phyloP scores from a whole-genome alignment of 2,797 vertebrate species.

The Sebastes matsubarae region DNA sequence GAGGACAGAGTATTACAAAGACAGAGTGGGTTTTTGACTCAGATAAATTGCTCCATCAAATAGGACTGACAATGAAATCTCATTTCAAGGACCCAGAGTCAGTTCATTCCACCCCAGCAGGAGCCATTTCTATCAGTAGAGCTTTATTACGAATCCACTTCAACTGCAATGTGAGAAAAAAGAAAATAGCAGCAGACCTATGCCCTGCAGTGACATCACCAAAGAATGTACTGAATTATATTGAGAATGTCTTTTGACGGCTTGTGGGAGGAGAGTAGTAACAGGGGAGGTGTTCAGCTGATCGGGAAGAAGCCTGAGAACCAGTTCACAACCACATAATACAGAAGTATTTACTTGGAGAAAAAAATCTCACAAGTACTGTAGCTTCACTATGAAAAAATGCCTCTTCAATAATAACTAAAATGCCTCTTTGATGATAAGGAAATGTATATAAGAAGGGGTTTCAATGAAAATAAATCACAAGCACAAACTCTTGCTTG shows the following conservation, averaged over 20 bases:
- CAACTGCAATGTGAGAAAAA: neutral
- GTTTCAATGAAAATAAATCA: too few species aligned
- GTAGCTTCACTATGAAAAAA: neutral
- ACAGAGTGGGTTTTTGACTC: neutral
- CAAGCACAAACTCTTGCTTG: too few species aligned
- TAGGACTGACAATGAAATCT: neutral
- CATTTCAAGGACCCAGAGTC: conserved; percentile 15
- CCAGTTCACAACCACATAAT: neutral
- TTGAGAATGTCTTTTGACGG: neutral
- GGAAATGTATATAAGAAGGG: neutral
- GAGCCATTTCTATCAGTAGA: neutral
- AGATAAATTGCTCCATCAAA: conserved; percentile 19
- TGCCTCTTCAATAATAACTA: neutral
- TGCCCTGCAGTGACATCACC: neutral
- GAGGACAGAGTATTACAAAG: neutral
- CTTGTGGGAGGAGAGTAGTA: neutral
- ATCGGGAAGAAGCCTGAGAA: neutral
- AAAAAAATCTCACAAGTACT: neutral
- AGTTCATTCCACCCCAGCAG: neutral
- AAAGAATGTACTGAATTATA: neutral
- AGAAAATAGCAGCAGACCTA: neutral
- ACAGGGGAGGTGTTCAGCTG: neutral
- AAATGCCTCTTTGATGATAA: neutral
- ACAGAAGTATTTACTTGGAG: neutral
- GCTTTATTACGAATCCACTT: conserved; percentile 18